Base-by-base conservation (phyloP, 2,797 vertebrate genomes). In the Gila robusta region DNA sequence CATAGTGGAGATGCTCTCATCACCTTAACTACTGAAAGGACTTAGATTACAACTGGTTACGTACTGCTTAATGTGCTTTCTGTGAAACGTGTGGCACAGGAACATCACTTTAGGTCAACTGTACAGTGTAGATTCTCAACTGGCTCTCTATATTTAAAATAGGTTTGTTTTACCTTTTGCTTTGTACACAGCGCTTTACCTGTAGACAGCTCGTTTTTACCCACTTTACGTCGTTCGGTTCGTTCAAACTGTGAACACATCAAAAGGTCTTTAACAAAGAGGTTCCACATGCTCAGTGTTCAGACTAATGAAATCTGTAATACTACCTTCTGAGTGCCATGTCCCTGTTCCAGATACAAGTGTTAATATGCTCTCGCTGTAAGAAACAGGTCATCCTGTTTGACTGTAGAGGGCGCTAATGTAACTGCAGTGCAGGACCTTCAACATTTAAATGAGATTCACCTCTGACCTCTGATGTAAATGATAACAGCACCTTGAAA, bases 201-300 rank as follows among this genome's bases (percentile, higher is more conserved):
- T 82, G 62, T 82, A 49, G 85, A 67, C 64, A 80, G 76, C 90
- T 91, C 59, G 26, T 35, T 91, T 86, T 83, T 89, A 32, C 67
- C n/a, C 35, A 41, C 66, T 82, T 71, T 56, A 21, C 3, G 78
- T 52, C 28, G 90, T 88, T 89, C 76, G 88, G 93, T 94, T 92
- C 90, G 84, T 93, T 93, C 85, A 94, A 94, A 91, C 94, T 95
- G 94, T 94, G 93, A 96, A 94, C 91, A 90, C 89, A 76, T 78
- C 72, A 19, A n/a, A 69, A 54, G 64, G 79, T 87, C 70, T 85
- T 69, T 49, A 39, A 78, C 64, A 76, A 73, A 86, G 72, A 81
- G 69, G 80, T 82, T 80, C 74, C 62, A 69, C 56, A 41, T 81
- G 56, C 84, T 66, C 86, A 69, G 66, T 88, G 67, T 85, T 87